These are phyloP conservation scores for Habropoda laboriosa DNA, from an alignment of 1,140 invertebrate species.

Conservation along the genomic window DNA sequence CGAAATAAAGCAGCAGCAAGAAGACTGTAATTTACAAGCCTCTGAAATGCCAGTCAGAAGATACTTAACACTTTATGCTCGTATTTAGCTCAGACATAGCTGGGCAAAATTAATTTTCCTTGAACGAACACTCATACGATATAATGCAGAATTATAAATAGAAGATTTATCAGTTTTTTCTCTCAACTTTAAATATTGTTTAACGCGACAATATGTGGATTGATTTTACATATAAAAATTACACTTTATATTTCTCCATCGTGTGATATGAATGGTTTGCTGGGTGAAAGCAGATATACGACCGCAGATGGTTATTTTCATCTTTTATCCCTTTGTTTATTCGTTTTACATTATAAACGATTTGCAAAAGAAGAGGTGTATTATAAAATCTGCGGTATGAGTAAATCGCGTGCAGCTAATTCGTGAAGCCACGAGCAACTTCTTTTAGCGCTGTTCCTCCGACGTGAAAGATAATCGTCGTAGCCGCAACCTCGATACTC, in stretches of 20 bases:
- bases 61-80: neutral
- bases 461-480: slow-evolving; percentile 33
- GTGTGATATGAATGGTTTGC: no score
- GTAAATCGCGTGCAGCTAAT: neutral
- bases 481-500: slow-evolving; percentile 40
- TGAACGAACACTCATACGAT: no score
- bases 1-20: neutral
- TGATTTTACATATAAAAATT: no score
- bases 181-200: no score
- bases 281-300: no score
- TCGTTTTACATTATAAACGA: neutral
- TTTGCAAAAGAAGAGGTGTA: neutral
- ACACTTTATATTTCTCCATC: no score
- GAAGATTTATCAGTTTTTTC: no score
- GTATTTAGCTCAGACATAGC: no score
- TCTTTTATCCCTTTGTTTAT: neutral
- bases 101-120: no score
- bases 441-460: slow-evolving; percentile 2
- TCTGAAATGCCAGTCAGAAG: neutral
- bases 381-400: neutral
- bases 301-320: no score
- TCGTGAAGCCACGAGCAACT: neutral
- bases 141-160: no score
- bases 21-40: neutral
- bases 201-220: no score